Conservation (phyloP, 2,797 vertebrate species). For the Iguana delicatissima region DNA sequence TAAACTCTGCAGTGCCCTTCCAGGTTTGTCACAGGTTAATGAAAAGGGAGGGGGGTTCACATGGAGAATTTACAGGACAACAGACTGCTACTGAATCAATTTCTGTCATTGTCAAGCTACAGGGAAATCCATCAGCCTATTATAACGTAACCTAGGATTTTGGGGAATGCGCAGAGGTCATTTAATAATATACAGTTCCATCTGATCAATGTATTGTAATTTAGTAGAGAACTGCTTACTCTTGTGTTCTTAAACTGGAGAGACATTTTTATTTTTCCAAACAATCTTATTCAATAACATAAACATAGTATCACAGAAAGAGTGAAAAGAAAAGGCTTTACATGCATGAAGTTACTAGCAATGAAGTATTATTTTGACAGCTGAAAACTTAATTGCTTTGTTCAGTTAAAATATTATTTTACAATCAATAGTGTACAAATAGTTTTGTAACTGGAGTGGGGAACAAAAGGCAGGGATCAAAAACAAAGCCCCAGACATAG, state of each 20-base stretch:
- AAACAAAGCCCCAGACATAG: background rate
- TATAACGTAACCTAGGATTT: constrained; percentile 54
- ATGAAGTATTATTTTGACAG: background rate
- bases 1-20: constrained; percentile 60
- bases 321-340: background rate
- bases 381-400: background rate
- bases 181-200: background rate
- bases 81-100: background rate
- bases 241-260: background rate
- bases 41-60: constrained; percentile 18
- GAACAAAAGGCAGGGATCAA: background rate
- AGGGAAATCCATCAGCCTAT: constrained; percentile 23
- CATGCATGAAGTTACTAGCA: background rate
- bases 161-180: constrained; percentile 42
- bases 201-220: background rate
- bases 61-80: constrained; percentile 50
- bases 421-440: background rate
- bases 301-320: background rate
- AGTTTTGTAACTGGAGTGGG: background rate
- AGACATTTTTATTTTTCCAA: background rate
- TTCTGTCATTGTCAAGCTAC: constrained; percentile 42
- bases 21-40: constrained; percentile 57
- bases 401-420: background rate
- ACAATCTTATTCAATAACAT: background rate
- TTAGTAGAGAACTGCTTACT: background rate